Conservation (phyloP, 2,113 vertebrate species). For the Chloroceryle aenea region DNA sequence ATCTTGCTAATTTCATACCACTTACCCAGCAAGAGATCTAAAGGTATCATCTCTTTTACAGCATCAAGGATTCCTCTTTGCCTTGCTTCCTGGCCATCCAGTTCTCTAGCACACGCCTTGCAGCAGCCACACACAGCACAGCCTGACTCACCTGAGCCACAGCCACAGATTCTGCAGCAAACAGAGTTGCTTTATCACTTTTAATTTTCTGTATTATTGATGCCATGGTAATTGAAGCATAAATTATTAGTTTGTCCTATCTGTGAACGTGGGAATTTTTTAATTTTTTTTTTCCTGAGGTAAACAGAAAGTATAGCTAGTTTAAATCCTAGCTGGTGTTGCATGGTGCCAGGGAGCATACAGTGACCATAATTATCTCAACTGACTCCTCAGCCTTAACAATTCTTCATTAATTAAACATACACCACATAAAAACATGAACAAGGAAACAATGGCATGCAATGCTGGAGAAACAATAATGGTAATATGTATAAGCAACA, state of each 20-base stretch:
- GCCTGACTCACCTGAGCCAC: constrained; percentile 97
- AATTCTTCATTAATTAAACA: background rate
- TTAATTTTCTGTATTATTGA: background rate
- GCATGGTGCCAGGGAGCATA: background rate
- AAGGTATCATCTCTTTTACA: constrained; percentile 98
- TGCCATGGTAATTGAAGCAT: background rate
- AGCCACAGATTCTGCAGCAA: constrained; percentile 91
- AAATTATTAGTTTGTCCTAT: background rate
- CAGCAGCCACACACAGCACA: constrained; percentile 97
- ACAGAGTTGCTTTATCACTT: constrained; percentile 8
- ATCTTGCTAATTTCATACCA: background rate
- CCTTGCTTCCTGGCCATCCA: constrained; percentile 96
- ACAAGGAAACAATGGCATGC: background rate
- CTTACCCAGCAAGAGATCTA: constrained; percentile 95
- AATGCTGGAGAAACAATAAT: background rate
- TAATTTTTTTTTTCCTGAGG: background rate
- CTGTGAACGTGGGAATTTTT: background rate
- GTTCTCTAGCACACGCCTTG: constrained; percentile 95
- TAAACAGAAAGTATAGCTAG: background rate
- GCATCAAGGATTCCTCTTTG: constrained; percentile 98
- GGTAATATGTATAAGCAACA: background rate
- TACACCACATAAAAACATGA: background rate
- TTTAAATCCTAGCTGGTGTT: background rate
- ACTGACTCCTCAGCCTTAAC: background rate
- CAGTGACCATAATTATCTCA: background rate